A percentile compares a stretch with the other conserved stretches of the same genome.
Conservation (phyloP, 2,888 invertebrate species). For the Monochamus alternatus region DNA sequence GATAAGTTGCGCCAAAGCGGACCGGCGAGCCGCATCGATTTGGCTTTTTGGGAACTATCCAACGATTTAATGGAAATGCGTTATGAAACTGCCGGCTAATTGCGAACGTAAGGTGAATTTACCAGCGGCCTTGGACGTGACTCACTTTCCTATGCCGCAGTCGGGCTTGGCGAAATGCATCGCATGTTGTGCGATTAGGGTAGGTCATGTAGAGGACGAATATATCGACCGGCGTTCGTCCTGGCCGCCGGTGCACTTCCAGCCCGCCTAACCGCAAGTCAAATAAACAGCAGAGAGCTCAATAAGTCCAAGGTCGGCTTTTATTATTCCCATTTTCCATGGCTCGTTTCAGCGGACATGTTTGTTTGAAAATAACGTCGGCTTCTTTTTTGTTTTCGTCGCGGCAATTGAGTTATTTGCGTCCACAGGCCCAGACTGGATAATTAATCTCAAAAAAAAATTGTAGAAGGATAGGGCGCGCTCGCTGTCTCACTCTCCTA, state of each 20-base stretch:
- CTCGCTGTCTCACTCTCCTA: no score
- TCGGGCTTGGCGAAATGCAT: conserved; percentile 22
- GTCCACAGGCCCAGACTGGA: neutral
- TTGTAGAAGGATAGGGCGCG: no score
- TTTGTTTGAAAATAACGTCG: neutral
- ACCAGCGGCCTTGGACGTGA: conserved; percentile 26
- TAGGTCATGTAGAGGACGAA: conserved; percentile 58
- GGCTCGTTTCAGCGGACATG: conserved; percentile 3
- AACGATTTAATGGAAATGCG: neutral
- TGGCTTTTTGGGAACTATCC: neutral
- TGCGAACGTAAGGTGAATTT: conserved; percentile 18
- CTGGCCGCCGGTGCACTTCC: conserved; percentile 13
- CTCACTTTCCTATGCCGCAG: conserved; percentile 25
- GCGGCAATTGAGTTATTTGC: neutral
- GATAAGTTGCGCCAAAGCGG: neutral
- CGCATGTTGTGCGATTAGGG: conserved; percentile 47
- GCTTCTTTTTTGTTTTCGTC: neutral
- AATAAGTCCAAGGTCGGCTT: conserved; percentile 51
- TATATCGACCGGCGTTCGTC: conserved; percentile 42
- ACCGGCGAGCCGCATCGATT: neutral
- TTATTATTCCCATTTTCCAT: conserved; percentile 25
- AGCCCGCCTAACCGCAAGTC: conserved; percentile 37
- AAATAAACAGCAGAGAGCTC: conserved; percentile 48
- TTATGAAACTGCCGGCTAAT: neutral
- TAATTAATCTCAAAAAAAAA: no score